Evolutionary conservation across 2,113 vertebrate genomes (phyloP), one percentile per base, ranked within the genome.

Genomic region (Tringa solitaria): DNA sequence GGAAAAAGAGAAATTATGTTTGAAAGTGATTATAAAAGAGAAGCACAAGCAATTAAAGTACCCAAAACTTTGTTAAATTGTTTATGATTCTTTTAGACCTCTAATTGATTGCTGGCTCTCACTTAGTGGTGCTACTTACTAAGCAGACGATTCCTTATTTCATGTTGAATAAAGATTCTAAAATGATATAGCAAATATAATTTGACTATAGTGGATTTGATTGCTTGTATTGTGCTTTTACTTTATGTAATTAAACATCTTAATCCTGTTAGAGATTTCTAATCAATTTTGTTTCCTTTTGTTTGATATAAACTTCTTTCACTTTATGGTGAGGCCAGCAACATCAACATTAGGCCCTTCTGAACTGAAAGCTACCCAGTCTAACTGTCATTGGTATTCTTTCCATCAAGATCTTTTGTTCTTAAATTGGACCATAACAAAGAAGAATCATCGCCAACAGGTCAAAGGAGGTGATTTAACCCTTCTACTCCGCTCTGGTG

Each of bases 41-140:
- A 83, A 94, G 27, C 15, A 75, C 19, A 90, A 93, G 80, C 87
- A 94, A 92, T 97, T 96, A 93, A 95, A 92, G 64, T 93, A 94
- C 67, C 64, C 61, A 77, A 91, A 97, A 96, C 69, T 95, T 94
- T 87, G 65, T 90, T 92, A 86, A 96, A 93, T 83, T 96, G 33
- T 90, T 97, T 92, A 92, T 95, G 68, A 95, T 93, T 91, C 32
- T 91, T 94, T 93, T 60, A 90, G 89, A 72, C 54, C 21, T 84
- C 72, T 96, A 96, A 96, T 73, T 96, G 95, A 91, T 96, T 80
- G 53, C 64, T 87, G 57, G 24, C n/a, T 96, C 60, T 60, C 51
- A 50, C 43, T 70, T 79, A 79, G 63, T 79, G 13, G 30, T 82
- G 32, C n/a, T 63, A 41, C 57, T 94, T 90, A 64, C 35, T 93